Conservation (phyloP, 1,140 invertebrate genomes). For the Globodera rostochiensis region DNA sequence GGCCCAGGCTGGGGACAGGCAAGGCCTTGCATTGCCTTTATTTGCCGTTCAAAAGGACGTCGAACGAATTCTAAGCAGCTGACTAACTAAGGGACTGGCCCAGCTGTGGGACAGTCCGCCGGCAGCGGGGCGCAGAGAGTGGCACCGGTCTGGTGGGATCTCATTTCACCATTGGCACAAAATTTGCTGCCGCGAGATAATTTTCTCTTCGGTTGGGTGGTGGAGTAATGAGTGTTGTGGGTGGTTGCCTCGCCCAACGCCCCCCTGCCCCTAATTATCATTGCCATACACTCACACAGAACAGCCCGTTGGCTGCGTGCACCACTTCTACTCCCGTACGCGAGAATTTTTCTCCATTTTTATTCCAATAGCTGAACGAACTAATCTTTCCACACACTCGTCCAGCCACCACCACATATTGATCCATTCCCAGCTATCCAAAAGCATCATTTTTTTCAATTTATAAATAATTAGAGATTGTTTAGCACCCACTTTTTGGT, state of each 20-base stretch:
- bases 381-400: background rate
- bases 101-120: background rate
- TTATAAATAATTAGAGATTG: background rate
- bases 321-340: background rate
- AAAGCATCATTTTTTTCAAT: background rate
- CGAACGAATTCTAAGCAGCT: background rate
- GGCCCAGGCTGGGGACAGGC: too few species aligned
- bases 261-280: slow-evolving; percentile 10
- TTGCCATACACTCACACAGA: background rate
- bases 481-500: background rate
- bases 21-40: background rate
- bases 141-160: background rate
- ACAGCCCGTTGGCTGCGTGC: background rate
- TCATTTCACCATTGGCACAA: slow-evolving; percentile 1
- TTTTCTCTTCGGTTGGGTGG: background rate
- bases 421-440: background rate
- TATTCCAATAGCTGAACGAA: background rate
- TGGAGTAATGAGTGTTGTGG: slow-evolving; percentile 6
- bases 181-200: slow-evolving; percentile 10
- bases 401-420: background rate
- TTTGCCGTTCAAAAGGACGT: background rate
- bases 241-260: background rate
- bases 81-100: background rate
- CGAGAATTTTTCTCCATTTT: background rate
- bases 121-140: too few species aligned